phyloP scores from a whole-genome alignment of 1,140 invertebrate species.

The Drosophila triauraria region DNA sequence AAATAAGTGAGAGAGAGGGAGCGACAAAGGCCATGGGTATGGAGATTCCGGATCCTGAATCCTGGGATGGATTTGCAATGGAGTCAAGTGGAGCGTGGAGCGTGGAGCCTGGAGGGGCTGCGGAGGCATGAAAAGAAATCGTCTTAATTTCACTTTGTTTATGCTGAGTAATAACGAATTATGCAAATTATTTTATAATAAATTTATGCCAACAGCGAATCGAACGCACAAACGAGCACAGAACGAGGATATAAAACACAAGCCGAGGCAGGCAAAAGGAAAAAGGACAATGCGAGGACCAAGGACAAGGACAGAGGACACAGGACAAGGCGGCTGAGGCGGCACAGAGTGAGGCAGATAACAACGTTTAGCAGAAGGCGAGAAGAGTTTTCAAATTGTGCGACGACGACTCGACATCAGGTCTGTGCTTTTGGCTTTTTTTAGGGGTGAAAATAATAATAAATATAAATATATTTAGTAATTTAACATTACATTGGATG shows the following conservation, averaged over 20 bases:
- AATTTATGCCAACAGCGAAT: slow-evolving; percentile 77
- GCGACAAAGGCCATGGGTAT: neutral
- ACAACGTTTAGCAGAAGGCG: slow-evolving; percentile 73
- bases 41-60: neutral
- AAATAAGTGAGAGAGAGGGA: neutral
- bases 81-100: slow-evolving; percentile 17
- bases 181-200: slow-evolving; percentile 84
- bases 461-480: neutral
- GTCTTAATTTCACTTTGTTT: slow-evolving; percentile 84
- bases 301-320: slow-evolving; percentile 9
- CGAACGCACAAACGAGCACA: slow-evolving; percentile 76
- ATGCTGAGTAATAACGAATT: slow-evolving; percentile 84
- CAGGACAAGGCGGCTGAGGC: neutral
- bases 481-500: neutral
- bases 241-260: slow-evolving; percentile 71
- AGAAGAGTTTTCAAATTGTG: slow-evolving; percentile 56
- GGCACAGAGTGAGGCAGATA: slow-evolving; percentile 61
- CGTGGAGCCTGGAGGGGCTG: slow-evolving; percentile 36
- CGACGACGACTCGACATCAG: neutral
- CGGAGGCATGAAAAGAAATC: slow-evolving; percentile 70
- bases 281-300: slow-evolving; percentile 2
- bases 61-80: slow-evolving; percentile 10
- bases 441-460: neutral
- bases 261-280: slow-evolving; percentile 24
- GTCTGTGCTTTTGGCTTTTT: slow-evolving; percentile 3